These are phyloP conservation scores for Epinotia bilunana DNA, from an alignment of 2,888 invertebrate genomes.

Conservation along the genomic window DNA sequence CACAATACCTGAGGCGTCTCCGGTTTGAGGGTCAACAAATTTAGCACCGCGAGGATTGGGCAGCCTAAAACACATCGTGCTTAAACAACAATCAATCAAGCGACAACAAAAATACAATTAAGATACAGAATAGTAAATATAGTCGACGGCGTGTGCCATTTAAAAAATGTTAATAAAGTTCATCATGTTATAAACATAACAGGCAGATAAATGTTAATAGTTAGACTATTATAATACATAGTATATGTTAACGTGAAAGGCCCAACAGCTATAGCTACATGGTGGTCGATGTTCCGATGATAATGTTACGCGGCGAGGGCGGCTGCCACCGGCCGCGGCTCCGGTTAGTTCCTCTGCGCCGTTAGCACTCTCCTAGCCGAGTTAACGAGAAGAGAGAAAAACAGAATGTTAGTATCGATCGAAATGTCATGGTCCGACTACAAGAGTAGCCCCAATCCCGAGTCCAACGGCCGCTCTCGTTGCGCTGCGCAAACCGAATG, in stretches of 20 bases:
- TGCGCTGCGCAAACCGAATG: slow-evolving; percentile 57
- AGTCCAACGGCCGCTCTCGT: slow-evolving; percentile 63
- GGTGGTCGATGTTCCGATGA: slow-evolving; percentile 83
- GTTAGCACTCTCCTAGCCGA: slow-evolving; percentile 93
- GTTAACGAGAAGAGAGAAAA: slow-evolving; percentile 89
- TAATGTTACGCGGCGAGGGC: slow-evolving; percentile 77
- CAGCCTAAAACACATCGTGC: slow-evolving; percentile 80
- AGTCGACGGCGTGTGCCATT: slow-evolving; percentile 85
- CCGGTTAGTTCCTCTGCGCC: slow-evolving; percentile 83
- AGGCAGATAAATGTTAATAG: slow-evolving; percentile 85
- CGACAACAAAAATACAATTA: slow-evolving; percentile 76
- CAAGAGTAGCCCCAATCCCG: slow-evolving; percentile 75
- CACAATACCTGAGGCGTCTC: slow-evolving; percentile 35
- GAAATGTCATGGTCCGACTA: slow-evolving; percentile 81
- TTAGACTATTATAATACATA: slow-evolving; percentile 85
- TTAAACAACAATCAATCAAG: slow-evolving; percentile 79
- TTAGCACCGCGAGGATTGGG: slow-evolving; percentile 71
- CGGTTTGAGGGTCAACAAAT: slow-evolving; percentile 53
- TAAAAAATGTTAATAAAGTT: slow-evolving; percentile 81
- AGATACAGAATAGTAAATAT: slow-evolving; percentile 80
- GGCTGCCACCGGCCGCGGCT: slow-evolving; percentile 73
- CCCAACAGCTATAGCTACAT: slow-evolving; percentile 84
- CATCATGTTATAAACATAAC: slow-evolving; percentile 84
- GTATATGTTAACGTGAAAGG: slow-evolving; percentile 84
- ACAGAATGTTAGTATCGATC: slow-evolving; percentile 88